Percentiles rank a stretch among this genome's conserved stretches.
phyloP scores from a whole-genome alignment of 1,140 invertebrate genomes.

The Heliconius melpomene region DNA sequence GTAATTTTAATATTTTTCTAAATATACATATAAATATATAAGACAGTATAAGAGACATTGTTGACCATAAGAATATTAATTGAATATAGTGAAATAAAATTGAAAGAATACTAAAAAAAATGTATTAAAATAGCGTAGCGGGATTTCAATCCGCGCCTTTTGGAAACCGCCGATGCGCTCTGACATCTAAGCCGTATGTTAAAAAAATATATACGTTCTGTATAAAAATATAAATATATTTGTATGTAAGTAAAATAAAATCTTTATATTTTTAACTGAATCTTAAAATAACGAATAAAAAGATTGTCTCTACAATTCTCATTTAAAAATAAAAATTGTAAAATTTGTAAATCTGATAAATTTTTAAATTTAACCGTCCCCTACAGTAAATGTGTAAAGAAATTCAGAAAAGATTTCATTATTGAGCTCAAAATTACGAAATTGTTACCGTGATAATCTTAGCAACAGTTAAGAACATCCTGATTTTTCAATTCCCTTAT shows the following conservation, averaged over 20 bases:
- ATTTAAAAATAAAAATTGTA: background rate
- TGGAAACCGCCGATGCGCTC: too few species aligned
- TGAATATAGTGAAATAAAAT: background rate
- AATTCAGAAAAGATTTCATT: background rate
- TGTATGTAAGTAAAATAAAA: too few species aligned
- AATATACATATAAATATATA: too few species aligned
- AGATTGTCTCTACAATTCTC: background rate
- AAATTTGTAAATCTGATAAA: background rate
- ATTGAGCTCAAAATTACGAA: conserved; percentile 25
- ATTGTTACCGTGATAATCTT: conserved; percentile 34
- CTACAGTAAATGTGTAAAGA: background rate
- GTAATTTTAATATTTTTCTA: too few species aligned
- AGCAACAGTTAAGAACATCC: conserved; percentile 39
- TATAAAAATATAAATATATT: too few species aligned
- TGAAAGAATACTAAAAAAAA: background rate
- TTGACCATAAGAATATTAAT: too few species aligned
- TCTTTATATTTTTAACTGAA: too few species aligned
- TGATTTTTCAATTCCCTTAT: conserved; percentile 47
- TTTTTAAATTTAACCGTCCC: background rate
- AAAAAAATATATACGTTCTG: too few species aligned
- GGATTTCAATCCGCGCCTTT: too few species aligned
- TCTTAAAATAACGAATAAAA: background rate
- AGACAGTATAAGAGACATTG: too few species aligned
- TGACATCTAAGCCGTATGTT: too few species aligned
- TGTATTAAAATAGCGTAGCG: too few species aligned